Percentiles rank a stretch among this genome's conserved stretches.
These are phyloP conservation scores for Sebastes minor DNA, from an alignment of 2,797 vertebrate species.

Conservation along the genomic window DNA sequence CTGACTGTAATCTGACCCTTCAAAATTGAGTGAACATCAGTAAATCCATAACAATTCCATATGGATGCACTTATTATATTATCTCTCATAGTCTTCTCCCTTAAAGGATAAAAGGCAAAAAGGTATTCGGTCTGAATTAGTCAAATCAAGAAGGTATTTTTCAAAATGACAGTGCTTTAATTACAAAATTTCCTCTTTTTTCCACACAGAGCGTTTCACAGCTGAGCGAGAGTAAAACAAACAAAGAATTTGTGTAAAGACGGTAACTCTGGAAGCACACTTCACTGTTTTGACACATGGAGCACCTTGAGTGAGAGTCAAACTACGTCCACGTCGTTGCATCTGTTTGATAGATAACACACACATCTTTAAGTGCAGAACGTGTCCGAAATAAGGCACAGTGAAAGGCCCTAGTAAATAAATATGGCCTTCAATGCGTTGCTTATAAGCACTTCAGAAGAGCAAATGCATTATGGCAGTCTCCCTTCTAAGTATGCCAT, in stretches of 20 bases:
- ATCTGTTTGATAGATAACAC: not conserved
- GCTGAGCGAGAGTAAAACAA: not conserved
- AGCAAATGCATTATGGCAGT: not conserved
- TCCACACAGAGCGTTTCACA: not conserved
- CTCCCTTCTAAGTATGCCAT: not conserved
- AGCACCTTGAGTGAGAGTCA: not conserved
- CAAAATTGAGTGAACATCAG: not conserved
- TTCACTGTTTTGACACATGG: not conserved
- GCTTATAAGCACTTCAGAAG: not conserved
- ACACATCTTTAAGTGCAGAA: not conserved
- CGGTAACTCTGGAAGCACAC: not conserved
- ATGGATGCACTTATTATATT: not conserved
- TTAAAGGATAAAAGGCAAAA: not conserved
- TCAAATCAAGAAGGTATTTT: not conserved
- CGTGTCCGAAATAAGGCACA: not conserved
- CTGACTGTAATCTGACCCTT: not conserved
- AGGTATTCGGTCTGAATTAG: not conserved
- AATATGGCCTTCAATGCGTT: not conserved
- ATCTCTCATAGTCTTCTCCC: not conserved
- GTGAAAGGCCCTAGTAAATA: not conserved
- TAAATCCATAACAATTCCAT: not conserved
- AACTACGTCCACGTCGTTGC: not conserved
- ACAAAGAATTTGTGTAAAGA: not conserved
- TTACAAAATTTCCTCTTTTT: not conserved
- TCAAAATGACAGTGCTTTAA: not conserved